Conservation (phyloP, 2,113 vertebrate genomes). For the Scomber colias region DNA sequence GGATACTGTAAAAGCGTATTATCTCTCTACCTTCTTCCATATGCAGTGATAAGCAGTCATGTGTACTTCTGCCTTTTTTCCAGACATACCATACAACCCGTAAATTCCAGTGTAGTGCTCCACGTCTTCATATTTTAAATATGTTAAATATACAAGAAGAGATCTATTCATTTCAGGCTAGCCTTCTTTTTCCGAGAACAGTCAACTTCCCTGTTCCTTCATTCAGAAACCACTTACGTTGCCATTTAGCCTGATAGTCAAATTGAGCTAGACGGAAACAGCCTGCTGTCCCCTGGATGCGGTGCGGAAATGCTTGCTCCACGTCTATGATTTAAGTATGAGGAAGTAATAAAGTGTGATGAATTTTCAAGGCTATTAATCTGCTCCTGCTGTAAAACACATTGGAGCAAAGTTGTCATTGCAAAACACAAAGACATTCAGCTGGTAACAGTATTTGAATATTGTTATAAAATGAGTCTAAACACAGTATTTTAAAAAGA, state of each 20-base stretch:
- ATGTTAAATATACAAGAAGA: neutral
- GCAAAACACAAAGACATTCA: neutral
- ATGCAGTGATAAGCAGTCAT: neutral
- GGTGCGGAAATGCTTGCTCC: slow-evolving; percentile 38
- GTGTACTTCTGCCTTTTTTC: slow-evolving; percentile 36
- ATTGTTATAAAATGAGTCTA: neutral
- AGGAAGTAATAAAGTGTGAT: slow-evolving; percentile 51
- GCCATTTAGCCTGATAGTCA: slow-evolving; percentile 59
- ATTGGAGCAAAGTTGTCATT: slow-evolving; percentile 4
- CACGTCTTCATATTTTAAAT: slow-evolving; percentile 19
- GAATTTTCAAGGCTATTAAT: slow-evolving; percentile 33
- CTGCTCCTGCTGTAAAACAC: slow-evolving; percentile 3
- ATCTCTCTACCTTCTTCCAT: slow-evolving; percentile 24
- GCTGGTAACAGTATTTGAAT: neutral
- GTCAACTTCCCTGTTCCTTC: slow-evolving; percentile 64
- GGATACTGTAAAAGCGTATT: neutral
- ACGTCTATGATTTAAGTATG: slow-evolving; percentile 29
- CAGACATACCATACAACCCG: slow-evolving; percentile 9
- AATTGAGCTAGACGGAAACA: slow-evolving; percentile 59
- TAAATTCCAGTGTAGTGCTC: slow-evolving; percentile 3
- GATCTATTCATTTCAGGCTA: slow-evolving; percentile 13
- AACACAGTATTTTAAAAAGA: neutral
- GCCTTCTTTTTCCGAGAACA: slow-evolving; percentile 60
- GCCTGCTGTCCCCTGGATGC: slow-evolving; percentile 28
- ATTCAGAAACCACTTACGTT: slow-evolving; percentile 59